Evolutionary conservation across 2,888 invertebrate genomes (phyloP).

Genomic region (Eristalinus aeneus): DNA sequence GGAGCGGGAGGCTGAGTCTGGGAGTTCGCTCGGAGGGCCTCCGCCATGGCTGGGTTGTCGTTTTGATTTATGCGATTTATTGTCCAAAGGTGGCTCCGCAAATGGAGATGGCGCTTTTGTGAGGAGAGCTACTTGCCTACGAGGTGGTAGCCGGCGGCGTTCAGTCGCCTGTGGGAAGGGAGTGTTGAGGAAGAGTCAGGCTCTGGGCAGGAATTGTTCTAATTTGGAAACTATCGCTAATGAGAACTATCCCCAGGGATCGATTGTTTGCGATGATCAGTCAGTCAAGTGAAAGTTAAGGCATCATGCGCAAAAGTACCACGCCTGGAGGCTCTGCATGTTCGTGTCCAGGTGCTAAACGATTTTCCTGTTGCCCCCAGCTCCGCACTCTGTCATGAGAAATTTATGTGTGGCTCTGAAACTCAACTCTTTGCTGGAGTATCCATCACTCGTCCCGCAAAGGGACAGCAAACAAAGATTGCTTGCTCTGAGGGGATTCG

Average conservation of each 20-base stretch:
- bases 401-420: too few species aligned
- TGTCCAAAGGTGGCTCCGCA: slow-evolving; percentile 72
- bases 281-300: not conserved
- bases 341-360: too few species aligned
- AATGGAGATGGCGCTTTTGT: slow-evolving; percentile 58
- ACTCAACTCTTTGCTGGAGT: too few species aligned
- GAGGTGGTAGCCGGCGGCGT: not conserved
- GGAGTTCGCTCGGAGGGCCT: slow-evolving; percentile 24
- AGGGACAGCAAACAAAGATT: not conserved
- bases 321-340: too few species aligned
- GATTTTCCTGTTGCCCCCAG: too few species aligned
- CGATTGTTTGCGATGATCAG: not conserved
- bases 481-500: not conserved
- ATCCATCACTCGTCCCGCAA: not conserved
- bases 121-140: slow-evolving; percentile 23
- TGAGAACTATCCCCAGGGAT: not conserved
- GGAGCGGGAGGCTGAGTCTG: not conserved
- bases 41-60: slow-evolving; percentile 73
- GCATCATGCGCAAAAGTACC: too few species aligned
- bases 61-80: slow-evolving; percentile 79
- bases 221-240: slow-evolving; percentile 34
- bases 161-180: slow-evolving; percentile 55
- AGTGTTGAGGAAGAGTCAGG: slow-evolving; percentile 43
- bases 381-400: too few species aligned
- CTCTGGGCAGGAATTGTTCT: slow-evolving; percentile 38